These are phyloP conservation scores for Coenonympha arcania DNA, from an alignment of 2,888 invertebrate species.

Conservation along the genomic window DNA sequence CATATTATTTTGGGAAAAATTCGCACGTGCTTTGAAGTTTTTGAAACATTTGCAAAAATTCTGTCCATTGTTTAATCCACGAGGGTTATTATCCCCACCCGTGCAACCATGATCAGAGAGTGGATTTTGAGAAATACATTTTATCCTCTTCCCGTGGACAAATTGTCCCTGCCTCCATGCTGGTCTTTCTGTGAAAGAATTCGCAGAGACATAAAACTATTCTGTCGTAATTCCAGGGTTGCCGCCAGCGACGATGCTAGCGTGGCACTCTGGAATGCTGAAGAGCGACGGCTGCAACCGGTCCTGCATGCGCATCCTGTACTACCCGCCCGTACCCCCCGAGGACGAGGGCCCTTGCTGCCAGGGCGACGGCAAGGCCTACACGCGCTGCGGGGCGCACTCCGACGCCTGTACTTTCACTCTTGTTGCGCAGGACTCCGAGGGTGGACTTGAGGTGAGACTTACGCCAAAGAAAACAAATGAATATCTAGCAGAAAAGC, in stretches of 20 bases:
- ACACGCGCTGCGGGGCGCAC: conserved; percentile 80
- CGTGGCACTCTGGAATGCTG: conserved; percentile 79
- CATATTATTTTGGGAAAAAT: too few species aligned
- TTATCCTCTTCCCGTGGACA: neutral
- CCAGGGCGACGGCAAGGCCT: conserved; percentile 44
- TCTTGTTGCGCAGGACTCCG: conserved; percentile 81
- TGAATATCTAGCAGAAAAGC: too few species aligned
- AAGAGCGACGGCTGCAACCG: conserved; percentile 76
- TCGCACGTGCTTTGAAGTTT: too few species aligned
- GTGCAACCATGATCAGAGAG: too few species aligned
- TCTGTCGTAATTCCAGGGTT: conserved; percentile 58
- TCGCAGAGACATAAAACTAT: too few species aligned
- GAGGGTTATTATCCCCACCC: too few species aligned
- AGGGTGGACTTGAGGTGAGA: conserved; percentile 80
- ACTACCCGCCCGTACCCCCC: conserved; percentile 80
- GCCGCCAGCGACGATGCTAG: conserved; percentile 75
- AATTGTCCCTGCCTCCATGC: too few species aligned
- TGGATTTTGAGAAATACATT: too few species aligned
- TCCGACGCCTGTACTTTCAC: conserved; percentile 85
- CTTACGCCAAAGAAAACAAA: too few species aligned
- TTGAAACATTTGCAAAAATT: too few species aligned
- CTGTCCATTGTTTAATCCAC: too few species aligned
- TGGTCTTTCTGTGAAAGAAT: too few species aligned
- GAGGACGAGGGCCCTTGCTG: conserved; percentile 72
- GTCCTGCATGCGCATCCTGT: conserved; percentile 79